Base-by-base conservation (phyloP, 2,888 invertebrate species). In the Apotomis turbidana region DNA sequence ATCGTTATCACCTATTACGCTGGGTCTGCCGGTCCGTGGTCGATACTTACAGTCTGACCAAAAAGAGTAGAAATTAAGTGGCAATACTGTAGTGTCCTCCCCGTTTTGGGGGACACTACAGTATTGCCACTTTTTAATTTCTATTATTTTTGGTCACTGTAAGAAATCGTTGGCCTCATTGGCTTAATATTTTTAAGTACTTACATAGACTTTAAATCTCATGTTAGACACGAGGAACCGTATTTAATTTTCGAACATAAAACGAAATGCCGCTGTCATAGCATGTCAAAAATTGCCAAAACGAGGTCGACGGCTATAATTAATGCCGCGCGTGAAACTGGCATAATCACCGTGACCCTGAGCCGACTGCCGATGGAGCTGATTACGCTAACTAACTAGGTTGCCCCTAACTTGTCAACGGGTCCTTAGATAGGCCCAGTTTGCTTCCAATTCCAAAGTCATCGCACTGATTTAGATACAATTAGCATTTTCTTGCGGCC, bases 321-420 rank as follows among this genome's bases (percentile, higher is more conserved):
- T 71, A 67, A 71, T 71, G 66, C 60, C 71, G 38, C 49, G 49
- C 66, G 15, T 71, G 67, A 66, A 71, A 38, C 68, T 60, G 59
- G 54, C 59, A 15, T 71, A 61, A 71, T 71, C 66, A 67, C 55
- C 52, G 49, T 63, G 71, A 66, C 71, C 60, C 54, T 49, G 66
- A 6, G 41, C 62, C 38, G 61, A 51, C 60, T 68, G 36, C 66
- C 60, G 71, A 71, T 67, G 55, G 60, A 12, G n/a, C 55, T 54
- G 71, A 71, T 71, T 66, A 71, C 15, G 49, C 64, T 66, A 67
- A 71, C 66, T 61, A 70, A 59, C 64, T 59, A 41, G 60, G 66
- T 49, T 54, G 46, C 9, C 44, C 58, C 44, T 44, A 49, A 52
- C 44, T 51, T 63, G 70, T 44, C 41, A 54, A 38, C 57, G 38